Conservation (phyloP, 2,888 invertebrate genomes). For the Bembecia ichneumoniformis region DNA sequence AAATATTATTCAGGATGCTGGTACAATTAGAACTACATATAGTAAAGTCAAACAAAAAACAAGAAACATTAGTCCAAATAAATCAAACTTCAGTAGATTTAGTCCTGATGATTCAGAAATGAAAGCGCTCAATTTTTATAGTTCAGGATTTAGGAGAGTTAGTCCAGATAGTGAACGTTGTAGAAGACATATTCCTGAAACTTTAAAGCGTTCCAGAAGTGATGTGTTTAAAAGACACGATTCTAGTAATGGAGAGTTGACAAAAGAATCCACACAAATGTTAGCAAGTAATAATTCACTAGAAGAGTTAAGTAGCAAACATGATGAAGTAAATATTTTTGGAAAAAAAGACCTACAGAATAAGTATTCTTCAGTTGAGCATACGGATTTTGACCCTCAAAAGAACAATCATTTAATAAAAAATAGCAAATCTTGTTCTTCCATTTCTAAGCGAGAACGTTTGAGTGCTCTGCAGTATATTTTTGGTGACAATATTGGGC, state of each 20-base stretch:
- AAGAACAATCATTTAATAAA: slow-evolving; percentile 5
- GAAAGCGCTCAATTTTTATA: background rate
- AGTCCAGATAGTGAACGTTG: background rate
- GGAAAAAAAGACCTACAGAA: no score
- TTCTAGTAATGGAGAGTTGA: no score
- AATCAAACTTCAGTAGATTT: background rate
- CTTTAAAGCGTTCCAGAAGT: background rate
- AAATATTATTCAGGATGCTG: slow-evolving; percentile 14
- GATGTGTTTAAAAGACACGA: no score
- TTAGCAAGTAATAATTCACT: no score
- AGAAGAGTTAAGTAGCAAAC: no score
- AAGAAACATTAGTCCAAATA: slow-evolving; percentile 7
- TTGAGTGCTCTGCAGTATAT: slow-evolving; percentile 39
- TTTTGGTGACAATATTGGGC: slow-evolving; percentile 28
- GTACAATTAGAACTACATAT: slow-evolving; percentile 29
- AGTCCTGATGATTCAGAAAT: no score
- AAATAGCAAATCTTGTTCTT: slow-evolving; percentile 27
- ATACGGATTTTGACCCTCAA: no score
- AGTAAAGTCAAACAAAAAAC: slow-evolving; percentile 16
- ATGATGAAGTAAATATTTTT: no score
- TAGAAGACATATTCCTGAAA: slow-evolving; percentile 1
- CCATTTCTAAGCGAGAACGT: slow-evolving; percentile 17
- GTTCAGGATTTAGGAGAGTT: slow-evolving; percentile 2
- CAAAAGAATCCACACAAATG: no score
- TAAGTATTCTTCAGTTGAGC: no score